Base-by-base conservation (phyloP, 2,113 vertebrate genomes). In the Laticauda colubrina region DNA sequence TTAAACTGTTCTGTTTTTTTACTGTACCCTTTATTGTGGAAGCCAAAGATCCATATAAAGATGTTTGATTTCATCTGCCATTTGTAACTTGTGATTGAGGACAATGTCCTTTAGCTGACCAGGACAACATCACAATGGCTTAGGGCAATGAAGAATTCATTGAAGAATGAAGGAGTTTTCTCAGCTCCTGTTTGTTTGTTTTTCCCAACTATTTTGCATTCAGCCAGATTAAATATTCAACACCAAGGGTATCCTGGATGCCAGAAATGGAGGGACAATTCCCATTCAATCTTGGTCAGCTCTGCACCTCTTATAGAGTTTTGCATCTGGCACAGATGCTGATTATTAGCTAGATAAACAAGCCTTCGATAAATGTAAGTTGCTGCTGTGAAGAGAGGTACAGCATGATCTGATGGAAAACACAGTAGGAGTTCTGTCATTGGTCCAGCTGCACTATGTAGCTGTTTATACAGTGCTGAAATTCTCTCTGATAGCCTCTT, bases 361-460 rank as follows among this genome's bases (percentile, higher is more conserved):
- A 61, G 48, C 0, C 0, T 85, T 95, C 88, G 93, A n/a, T 29
- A 92, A 90, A 95, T 90, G 92, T 93, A 92, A 56, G 94, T 92
- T 95, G 94, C 93, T 96, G 93, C 1, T 6, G 64, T 94, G 94
- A 88, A 59, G 23, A 94, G 96, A 94, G 92, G 92, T 54, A 34
- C 94, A 96, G 94, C 96, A 94, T 91, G 95, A 97, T 97, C 95
- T 95, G 97, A 91, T 95, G 93, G 85, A 93, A 96, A 95, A 97
- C 97, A 97, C 98, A 98, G 93, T 96, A 94, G 97, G 56, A 95
- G 92, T 96, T 96, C 97, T 98, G 97, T 98, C 91, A 15, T 92
- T 89, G 43, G 96, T 95, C 97, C 98, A 98, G 98, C 97, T 98
- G 97, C 97, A 97, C 94, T 96, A 96, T 20, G 90, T 96, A 96